Conservation (phyloP, 2,888 invertebrate genomes). For the Diadegma fenestrale region DNA sequence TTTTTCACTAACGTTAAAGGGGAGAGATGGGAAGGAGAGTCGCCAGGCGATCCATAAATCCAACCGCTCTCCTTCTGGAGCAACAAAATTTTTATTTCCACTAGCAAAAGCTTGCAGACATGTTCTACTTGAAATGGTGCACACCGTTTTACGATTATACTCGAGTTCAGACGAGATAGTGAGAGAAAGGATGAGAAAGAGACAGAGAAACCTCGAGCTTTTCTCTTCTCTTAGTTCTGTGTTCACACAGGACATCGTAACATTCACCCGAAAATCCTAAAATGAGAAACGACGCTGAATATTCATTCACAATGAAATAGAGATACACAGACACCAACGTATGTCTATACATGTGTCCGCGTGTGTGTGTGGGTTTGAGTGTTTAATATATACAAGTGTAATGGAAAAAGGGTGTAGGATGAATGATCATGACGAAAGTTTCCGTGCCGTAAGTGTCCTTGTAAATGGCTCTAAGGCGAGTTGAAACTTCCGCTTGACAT, state of each 20-base stretch:
- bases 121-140: conserved; percentile 3
- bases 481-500: conserved; percentile 11
- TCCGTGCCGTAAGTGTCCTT: conserved; percentile 17
- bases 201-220: conserved; percentile 8
- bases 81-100: conserved; percentile 73
- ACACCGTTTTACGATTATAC: conserved; percentile 63
- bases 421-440: conserved; percentile 50
- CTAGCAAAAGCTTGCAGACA: conserved; percentile 66
- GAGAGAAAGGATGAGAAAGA: background rate
- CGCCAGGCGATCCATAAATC: conserved; percentile 69
- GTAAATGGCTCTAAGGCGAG: conserved; percentile 27
- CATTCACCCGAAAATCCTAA: conserved; percentile 54
- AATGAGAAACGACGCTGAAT: conserved; percentile 71
- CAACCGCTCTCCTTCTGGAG: conserved; percentile 60
- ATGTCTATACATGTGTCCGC: background rate
- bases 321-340: conserved; percentile 8
- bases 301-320: conserved; percentile 59
- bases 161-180: conserved; percentile 34
- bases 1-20: conserved; percentile 11
- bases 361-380: too few relatives aligned
- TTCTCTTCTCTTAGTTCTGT: background rate
- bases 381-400: background rate
- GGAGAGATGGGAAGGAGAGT: conserved; percentile 11
- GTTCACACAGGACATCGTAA: conserved; percentile 30
- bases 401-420: conserved; percentile 13